A percentile compares a stretch with the other conserved stretches of the same genome.
These are phyloP conservation scores for Pao palembangensis DNA, from an alignment of 2,113 vertebrate species.

Conservation along the genomic window DNA sequence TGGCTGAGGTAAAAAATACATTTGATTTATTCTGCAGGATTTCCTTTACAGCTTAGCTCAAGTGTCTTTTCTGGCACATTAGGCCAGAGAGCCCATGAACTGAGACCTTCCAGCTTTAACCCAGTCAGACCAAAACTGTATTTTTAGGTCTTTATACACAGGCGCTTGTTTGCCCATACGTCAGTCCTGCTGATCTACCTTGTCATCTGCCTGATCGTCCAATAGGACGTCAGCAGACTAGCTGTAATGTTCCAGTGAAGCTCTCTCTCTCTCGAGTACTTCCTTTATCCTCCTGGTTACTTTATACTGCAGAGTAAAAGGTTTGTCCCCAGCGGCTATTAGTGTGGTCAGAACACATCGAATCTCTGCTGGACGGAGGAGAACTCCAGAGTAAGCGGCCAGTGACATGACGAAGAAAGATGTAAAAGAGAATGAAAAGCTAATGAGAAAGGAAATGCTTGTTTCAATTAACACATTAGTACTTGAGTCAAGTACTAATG, in stretches of 20 bases:
- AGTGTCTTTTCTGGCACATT: too few species aligned
- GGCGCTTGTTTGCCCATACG: conserved; percentile 10
- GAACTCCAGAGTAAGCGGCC: conserved; percentile 13
- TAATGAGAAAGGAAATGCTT: conserved; percentile 16
- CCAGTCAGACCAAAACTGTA: conserved; percentile 14
- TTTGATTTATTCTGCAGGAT: too few species aligned
- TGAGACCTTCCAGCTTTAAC: neutral
- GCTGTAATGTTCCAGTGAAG: conserved; percentile 12
- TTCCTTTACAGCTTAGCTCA: too few species aligned
- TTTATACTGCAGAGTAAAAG: conserved; percentile 24
- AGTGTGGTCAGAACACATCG: conserved; percentile 28
- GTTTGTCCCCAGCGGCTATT: conserved; percentile 12
- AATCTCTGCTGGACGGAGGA: conserved; percentile 11
- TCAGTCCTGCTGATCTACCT: conserved; percentile 10
- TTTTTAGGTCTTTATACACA: conserved; percentile 11
- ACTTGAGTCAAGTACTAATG: neutral
- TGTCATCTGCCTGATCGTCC: conserved; percentile 24
- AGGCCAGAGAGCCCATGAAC: neutral
- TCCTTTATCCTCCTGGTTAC: neutral
- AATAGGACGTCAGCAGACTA: conserved; percentile 30
- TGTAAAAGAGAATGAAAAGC: conserved; percentile 1
- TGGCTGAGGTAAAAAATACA: too few species aligned
- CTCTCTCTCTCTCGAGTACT: neutral
- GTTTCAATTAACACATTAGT: neutral
- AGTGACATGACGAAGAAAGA: conserved; percentile 4